phyloP scores from a whole-genome alignment of 2,113 vertebrate species.

The Calypte anna region DNA sequence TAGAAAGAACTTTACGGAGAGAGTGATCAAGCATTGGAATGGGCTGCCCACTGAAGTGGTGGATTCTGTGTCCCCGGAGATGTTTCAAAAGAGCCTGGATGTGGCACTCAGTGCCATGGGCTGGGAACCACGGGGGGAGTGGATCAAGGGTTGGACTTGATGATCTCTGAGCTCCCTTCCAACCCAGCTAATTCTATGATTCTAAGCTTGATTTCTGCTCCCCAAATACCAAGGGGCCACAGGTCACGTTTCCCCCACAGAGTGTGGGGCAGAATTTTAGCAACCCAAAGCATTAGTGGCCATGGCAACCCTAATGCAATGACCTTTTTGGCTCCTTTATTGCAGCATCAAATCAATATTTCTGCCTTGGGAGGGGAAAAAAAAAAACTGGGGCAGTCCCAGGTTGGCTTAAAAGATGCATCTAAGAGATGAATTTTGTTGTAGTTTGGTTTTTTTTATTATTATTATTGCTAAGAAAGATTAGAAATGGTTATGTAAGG shows the following conservation, averaged over 20 bases:
- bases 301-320: slow-evolving; percentile 42
- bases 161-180: too few species aligned
- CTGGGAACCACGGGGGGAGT: too few species aligned
- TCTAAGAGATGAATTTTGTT: background rate
- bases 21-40: too few species aligned
- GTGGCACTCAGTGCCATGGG: too few species aligned
- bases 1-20: too few species aligned
- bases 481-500: slow-evolving; percentile 5
- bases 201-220: background rate
- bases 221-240: background rate
- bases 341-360: slow-evolving; percentile 1
- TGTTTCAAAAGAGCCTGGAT: too few species aligned
- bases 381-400: background rate
- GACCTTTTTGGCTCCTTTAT: slow-evolving; percentile 12
- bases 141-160: too few species aligned
- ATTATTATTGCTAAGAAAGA: background rate
- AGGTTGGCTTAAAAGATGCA: background rate
- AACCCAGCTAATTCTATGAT: background rate
- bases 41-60: too few species aligned
- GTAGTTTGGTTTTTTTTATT: too few species aligned
- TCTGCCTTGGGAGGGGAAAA: background rate
- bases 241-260: background rate
- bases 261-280: background rate
- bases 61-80: too few species aligned
- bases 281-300: slow-evolving; percentile 41